Evolutionary conservation across 1,140 invertebrate genomes (phyloP), one percentile per base, ranked within the genome.

Genomic region (Armadillidium nasatum): DNA sequence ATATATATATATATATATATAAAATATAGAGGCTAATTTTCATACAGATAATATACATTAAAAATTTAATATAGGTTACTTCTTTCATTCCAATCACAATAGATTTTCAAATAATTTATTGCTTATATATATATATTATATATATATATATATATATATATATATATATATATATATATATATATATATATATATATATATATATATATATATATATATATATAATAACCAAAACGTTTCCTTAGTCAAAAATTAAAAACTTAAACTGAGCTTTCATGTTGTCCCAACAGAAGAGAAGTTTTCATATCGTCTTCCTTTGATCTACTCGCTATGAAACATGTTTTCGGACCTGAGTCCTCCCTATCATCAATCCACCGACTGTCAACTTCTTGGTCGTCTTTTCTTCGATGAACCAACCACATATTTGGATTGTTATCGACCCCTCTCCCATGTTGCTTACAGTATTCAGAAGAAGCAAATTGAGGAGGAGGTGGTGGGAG

Each of bases 181-280:
- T 33, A 33, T 33, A 33, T 33, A 33, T 33, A 33, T 33, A 33
- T 33, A 33, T 33, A 33, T 33, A 33, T 33, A 33, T 1, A 33
- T 33, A 33, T 33, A 33, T 33, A 33, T 33, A 33, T 1, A 33
- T 33, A 33, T 33, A 33, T 33, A 33, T 33, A 33, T 33, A n/a
- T 33, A 33, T 33, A 33, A 33, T 33, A 33, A 33, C 33, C 6
- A 6, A 33, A 33, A 33, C 33, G 6, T 33, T 33, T 33, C 33
- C 1, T 33, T 33, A 33, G 2, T 60, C n/a, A n/a, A n/a, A n/a
- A n/a, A 60, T 15, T 60, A 3, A 60, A 60, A 60, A 60, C 11
- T 60, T 60, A 60, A 60, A 60, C 50, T 60, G 50, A 60, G 50
- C 50, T 60, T 60, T 60, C 50, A 19, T 60, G 50, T 60, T 60